Evolutionary conservation across 2,888 invertebrate species (phyloP), one percentile per base, ranked within the genome.

Genomic region (Tholera decimalis): DNA sequence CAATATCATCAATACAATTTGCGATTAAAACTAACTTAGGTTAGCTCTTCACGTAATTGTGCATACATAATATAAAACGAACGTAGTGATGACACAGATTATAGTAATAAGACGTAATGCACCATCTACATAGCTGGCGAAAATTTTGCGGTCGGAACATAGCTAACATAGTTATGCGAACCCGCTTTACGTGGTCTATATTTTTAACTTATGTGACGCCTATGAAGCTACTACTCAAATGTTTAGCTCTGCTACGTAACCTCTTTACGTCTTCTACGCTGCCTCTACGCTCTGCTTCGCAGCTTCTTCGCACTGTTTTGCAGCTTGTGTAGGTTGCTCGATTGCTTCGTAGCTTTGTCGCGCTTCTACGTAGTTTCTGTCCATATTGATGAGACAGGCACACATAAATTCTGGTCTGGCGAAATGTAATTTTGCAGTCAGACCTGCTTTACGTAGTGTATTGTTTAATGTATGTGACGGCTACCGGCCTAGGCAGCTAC

Each of bases 101-200:
- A 67, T 33, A 46, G 30, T 68, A 41, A 67, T 41, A 33, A 44
- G 49, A 50, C 66, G 67, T 69, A 43, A 50, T 33, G 50, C 43
- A n/a, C 20, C 18, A 73, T 65, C 26, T 39, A 46, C 49, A n/a
- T 39, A 65, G 30, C 13, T 47, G 39, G 33, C 26, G 30, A 28
- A 47, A n/a, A 47, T 49, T 41, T 49, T 35, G 28, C 22, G 41
- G 47, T 66, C 62, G 18, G 24, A 20, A n/a, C 47, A 37, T 58
- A 43, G 44, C 7, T 7, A 28, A 20, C 18, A 44, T 13, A 49
- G 11, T 13, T 37, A 24, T 37, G 15, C n/a, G 20, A 1, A 18
- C 3, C 11, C 13, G n/a, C 15, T 30, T 49, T 30, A 11, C n/a
- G 8, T 46, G 8, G 58, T 28, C 7, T 35, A 28, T n/a, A 28